Evolutionary conservation across 1,140 invertebrate species (phyloP).

Genomic region (Octopus sinensis): DNA sequence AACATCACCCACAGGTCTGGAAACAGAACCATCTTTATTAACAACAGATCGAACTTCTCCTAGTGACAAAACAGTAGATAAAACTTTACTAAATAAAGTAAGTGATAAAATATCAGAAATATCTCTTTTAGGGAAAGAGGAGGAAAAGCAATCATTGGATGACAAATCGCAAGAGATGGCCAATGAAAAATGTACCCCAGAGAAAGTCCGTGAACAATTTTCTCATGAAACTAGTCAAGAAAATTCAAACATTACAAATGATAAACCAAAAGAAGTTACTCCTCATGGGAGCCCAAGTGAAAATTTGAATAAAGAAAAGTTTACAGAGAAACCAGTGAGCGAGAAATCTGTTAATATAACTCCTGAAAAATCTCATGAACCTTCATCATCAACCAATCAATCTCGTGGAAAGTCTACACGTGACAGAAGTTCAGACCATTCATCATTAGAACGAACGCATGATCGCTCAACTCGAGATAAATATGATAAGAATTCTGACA

Average conservation of each 20-base stretch:
- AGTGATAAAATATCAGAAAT: not conserved
- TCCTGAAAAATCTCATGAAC: not conserved
- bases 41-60: not conserved
- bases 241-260: not conserved
- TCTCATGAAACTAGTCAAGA: not conserved
- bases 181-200: not conserved
- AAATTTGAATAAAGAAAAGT: not conserved
- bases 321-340: not conserved
- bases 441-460: not conserved
- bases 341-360: not conserved
- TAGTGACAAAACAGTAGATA: not conserved
- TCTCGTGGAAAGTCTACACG: not conserved
- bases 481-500: not conserved
- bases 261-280: not conserved
- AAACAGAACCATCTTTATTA: not conserved
- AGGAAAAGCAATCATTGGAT: not conserved
- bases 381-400: not conserved
- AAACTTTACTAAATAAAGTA: not conserved
- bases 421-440: not conserved
- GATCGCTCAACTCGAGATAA: not conserved
- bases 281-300: not conserved
- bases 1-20: not conserved
- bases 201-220: not conserved
- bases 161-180: not conserved
- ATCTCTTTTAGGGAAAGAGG: not conserved